Percentiles rank a stretch among this genome's conserved stretches.
phyloP scores from a whole-genome alignment of 2,113 vertebrate species.

The Scartelaos histophorus region DNA sequence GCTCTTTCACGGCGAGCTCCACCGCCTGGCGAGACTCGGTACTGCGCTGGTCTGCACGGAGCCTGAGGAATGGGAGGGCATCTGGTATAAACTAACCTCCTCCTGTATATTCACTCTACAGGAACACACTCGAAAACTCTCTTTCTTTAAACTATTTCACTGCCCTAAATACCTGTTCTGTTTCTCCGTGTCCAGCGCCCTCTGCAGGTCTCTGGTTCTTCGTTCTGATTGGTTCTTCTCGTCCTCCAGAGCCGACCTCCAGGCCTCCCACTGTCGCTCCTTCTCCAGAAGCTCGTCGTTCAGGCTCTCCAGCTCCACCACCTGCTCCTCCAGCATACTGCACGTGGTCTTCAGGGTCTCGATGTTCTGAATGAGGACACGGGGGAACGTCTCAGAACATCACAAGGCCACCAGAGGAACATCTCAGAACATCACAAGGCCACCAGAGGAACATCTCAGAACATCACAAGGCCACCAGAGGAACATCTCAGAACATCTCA shows the following conservation, averaged over 20 bases:
- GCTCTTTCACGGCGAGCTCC: slow-evolving; percentile 95
- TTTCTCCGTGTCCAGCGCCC: slow-evolving; percentile 94
- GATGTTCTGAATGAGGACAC: slow-evolving; percentile 84
- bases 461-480: not conserved
- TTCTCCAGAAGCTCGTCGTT: slow-evolving; percentile 97
- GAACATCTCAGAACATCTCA: not conserved
- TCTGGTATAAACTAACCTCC: no score
- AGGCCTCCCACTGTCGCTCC: slow-evolving; percentile 96
- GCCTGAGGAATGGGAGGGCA: slow-evolving; percentile 62
- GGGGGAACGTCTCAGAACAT: not conserved
- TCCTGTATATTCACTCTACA: no score
- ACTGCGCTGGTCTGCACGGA: slow-evolving; percentile 95
- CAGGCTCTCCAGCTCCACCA: slow-evolving; percentile 95
- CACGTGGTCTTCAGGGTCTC: slow-evolving; percentile 99
- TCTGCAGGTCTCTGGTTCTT: slow-evolving; percentile 91
- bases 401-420: not conserved
- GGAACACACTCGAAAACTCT: no score
- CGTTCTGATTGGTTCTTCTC: slow-evolving; percentile 97
- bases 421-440: not conserved
- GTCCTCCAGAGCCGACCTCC: slow-evolving; percentile 91
- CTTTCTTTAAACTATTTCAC: no score
- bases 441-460: not conserved
- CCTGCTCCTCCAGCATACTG: slow-evolving; percentile 98
- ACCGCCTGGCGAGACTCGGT: slow-evolving; percentile 96
- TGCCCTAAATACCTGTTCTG: slow-evolving; percentile 85